Evolutionary conservation across 2,888 invertebrate genomes (phyloP).

Genomic region (Spialia ferax): DNA sequence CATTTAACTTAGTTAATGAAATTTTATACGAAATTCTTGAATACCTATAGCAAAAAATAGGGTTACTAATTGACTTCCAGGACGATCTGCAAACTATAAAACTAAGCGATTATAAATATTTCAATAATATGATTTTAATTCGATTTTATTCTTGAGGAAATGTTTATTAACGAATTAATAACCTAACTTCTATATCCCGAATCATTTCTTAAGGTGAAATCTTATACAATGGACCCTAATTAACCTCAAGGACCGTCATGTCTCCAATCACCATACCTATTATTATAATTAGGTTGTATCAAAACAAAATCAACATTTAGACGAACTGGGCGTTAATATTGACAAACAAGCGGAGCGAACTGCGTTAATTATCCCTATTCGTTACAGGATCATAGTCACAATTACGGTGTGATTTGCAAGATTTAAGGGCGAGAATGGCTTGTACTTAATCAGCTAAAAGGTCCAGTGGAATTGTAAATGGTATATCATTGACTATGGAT

Average conservation of each 20-base stretch:
- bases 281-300: neutral
- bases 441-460: slow-evolving; percentile 69
- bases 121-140: too few relatives aligned
- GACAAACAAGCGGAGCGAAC: slow-evolving; percentile 13
- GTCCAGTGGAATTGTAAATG: slow-evolving; percentile 55
- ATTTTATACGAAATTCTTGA: too few relatives aligned
- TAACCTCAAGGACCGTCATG: too few relatives aligned
- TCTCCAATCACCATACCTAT: too few relatives aligned
- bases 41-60: too few relatives aligned
- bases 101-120: too few relatives aligned
- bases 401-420: slow-evolving; percentile 39
- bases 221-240: too few relatives aligned
- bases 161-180: neutral
- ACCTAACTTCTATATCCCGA: too few relatives aligned
- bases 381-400: slow-evolving; percentile 33
- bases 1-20: slow-evolving; percentile 6
- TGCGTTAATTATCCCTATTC: slow-evolving; percentile 5
- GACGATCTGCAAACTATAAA: too few relatives aligned
- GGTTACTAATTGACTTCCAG: too few relatives aligned
- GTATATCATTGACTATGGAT: slow-evolving; percentile 74
- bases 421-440: slow-evolving; percentile 51
- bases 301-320: slow-evolving; percentile 26
- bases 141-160: too few relatives aligned
- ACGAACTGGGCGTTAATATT: slow-evolving; percentile 13
- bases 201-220: too few relatives aligned